Conservation (phyloP, 37 sponge, comb jelly and placozoan genomes). For the Agelas oroides region DNA sequence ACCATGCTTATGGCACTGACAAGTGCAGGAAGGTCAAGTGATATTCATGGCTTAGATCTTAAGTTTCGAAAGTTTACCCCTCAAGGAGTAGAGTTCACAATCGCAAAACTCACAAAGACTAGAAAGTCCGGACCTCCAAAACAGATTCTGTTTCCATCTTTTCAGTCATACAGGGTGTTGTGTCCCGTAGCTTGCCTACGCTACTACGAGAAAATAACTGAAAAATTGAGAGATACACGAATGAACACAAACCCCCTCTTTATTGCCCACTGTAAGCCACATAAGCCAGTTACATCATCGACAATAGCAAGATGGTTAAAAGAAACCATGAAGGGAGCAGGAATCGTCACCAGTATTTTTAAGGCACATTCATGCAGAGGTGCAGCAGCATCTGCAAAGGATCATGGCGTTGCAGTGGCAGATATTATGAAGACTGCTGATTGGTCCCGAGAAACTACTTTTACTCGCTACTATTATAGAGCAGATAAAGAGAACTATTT, state of each 20-base stretch:
- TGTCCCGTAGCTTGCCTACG: background rate
- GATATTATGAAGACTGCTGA: too few species aligned
- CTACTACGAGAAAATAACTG: background rate
- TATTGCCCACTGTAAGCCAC: background rate
- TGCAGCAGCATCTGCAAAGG: too few species aligned
- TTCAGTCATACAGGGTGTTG: background rate
- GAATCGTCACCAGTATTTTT: background rate
- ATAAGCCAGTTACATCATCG: background rate
- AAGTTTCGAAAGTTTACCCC: background rate
- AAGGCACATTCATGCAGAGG: too few species aligned
- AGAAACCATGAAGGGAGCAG: background rate
- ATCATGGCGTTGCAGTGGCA: too few species aligned
- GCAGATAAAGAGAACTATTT: too few species aligned
- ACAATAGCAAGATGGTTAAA: background rate
- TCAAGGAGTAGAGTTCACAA: background rate
- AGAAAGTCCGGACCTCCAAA: background rate
- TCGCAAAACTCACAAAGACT: background rate
- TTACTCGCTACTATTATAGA: too few species aligned
- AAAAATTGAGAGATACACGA: background rate
- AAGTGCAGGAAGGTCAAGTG: background rate
- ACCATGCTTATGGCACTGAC: constrained; percentile 6
- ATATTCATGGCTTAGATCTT: too few species aligned
- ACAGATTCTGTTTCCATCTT: background rate
- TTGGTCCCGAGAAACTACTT: too few species aligned
- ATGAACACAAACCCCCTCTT: background rate